Conservation (phyloP, 1,140 invertebrate species). For the Procambarus virginalis region DNA sequence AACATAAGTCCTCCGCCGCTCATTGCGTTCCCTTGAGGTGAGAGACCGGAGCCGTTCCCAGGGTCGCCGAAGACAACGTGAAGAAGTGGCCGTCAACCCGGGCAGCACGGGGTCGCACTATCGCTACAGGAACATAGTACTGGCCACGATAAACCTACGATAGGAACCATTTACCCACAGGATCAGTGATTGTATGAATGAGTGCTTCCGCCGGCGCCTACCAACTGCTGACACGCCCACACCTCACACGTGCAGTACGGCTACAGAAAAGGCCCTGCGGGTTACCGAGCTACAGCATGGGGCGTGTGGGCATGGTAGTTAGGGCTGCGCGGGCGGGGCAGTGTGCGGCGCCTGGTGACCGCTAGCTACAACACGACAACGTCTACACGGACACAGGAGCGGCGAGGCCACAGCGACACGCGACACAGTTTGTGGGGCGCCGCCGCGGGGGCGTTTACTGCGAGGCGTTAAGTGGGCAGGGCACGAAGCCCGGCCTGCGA, state of each 20-base stretch:
- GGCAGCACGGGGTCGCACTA: constrained; percentile 40
- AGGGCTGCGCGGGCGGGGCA: constrained; percentile 26
- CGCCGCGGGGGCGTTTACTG: constrained; percentile 56
- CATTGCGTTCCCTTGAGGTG: constrained; percentile 29
- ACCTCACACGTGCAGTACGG: constrained; percentile 10
- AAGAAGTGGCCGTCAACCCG: constrained; percentile 35
- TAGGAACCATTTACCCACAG: constrained; percentile 67
- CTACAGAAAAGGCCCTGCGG: constrained; percentile 7
- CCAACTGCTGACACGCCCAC: not conserved
- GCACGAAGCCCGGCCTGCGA: constrained; percentile 61
- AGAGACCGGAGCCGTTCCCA: constrained; percentile 45
- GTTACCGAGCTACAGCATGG: not conserved
- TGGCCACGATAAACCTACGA: constrained; percentile 64
- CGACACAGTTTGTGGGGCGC: constrained; percentile 58
- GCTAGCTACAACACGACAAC: constrained; percentile 42
- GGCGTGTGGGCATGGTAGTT: constrained; percentile 20
- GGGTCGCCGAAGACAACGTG: constrained; percentile 20
- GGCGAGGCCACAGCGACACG: constrained; percentile 57
- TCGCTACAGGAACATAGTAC: constrained; percentile 67
- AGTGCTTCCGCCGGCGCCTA: constrained; percentile 24
- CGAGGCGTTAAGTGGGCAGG: constrained; percentile 67
- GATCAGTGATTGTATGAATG: constrained; percentile 62
- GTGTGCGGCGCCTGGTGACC: constrained; percentile 15
- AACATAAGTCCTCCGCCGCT: constrained; percentile 42
- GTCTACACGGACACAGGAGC: constrained; percentile 57